Evolutionary conservation across 2,113 vertebrate species (phyloP), one percentile per base, ranked within the genome.

Genomic region (Carlito syrichta): DNA sequence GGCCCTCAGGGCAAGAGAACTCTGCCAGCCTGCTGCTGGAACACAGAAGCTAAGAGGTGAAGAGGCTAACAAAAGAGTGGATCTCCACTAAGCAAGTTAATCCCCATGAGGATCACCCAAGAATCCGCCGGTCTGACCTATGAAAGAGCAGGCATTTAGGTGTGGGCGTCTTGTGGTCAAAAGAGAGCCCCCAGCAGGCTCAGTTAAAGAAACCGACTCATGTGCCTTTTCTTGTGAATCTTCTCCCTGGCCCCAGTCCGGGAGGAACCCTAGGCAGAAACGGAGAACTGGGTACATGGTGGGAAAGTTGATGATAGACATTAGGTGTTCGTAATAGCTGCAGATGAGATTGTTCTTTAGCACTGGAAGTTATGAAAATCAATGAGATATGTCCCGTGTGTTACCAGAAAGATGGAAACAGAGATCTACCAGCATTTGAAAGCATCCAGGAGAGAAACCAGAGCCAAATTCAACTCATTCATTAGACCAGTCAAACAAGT

Each of bases 301-400:
- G 66, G 60, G 85, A 81, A 86, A 43, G 35, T 30, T 50, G 38
- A 71, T 63, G 22, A n/a, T 77, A 45, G 86, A n/a, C n/a, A n/a
- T n/a, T n/a, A n/a, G n/a, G n/a, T n/a, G n/a, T 91, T 93, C 71
- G 84, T 89, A 93, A 68, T 38, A 32, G 68, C 38, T 60, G n/a
- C 63, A 79, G 86, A 27, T 1, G 60, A 81, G 27, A 38, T 25
- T 73, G 5, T 77, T 45, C 7, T 60, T 91, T 88, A 91, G 78
- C 81, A 89, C 27, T 10, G 62, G 30, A 62, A 85, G 66, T 43
- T 81, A 54, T 50, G 85, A 43, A 83, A 84, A 89, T 27, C 71
- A 77, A 54, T 81, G 50, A 69, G 12, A 16, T 86, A 20, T 38
- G 66, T 7, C 73, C 23, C 52, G 40, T 14, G 19, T 27, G 5